Conservation (phyloP, 1,140 invertebrate genomes). For the Drosophila santomea region DNA sequence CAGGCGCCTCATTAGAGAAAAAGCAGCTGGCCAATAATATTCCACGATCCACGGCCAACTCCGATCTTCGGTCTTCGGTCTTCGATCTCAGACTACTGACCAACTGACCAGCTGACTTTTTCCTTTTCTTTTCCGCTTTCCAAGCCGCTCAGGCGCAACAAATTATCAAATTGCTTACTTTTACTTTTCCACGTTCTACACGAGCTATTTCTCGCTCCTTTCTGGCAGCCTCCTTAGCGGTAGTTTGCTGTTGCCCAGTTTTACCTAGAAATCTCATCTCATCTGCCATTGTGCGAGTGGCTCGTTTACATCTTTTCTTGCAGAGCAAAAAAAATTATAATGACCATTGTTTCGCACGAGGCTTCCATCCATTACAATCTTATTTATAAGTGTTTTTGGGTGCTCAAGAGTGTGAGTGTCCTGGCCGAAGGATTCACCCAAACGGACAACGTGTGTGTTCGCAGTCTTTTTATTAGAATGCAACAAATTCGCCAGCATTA, state of each 20-base stretch:
- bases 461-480: not conserved
- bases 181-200: slow-evolving; percentile 56
- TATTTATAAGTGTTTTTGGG: slow-evolving; percentile 64
- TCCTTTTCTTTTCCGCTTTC: slow-evolving; percentile 53
- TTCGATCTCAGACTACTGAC: slow-evolving; percentile 20
- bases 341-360: slow-evolving; percentile 52
- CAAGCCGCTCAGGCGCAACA: slow-evolving; percentile 55
- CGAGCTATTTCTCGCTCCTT: slow-evolving; percentile 9
- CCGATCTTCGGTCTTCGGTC: slow-evolving; percentile 3
- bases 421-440: slow-evolving; percentile 3
- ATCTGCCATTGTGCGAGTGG: slow-evolving; percentile 56
- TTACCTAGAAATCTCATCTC: slow-evolving; percentile 44
- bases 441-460: slow-evolving; percentile 36
- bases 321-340: slow-evolving; percentile 67
- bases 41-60: slow-evolving; percentile 15
- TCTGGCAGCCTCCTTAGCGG: slow-evolving; percentile 29
- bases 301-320: slow-evolving; percentile 58
- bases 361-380: slow-evolving; percentile 66
- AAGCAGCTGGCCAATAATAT: slow-evolving; percentile 26
- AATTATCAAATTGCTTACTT: slow-evolving; percentile 75
- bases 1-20: slow-evolving; percentile 55
- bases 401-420: slow-evolving; percentile 10
- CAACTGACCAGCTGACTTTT: slow-evolving; percentile 71
- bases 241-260: slow-evolving; percentile 41
- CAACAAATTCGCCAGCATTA: slow-evolving; percentile 5